phyloP scores from a whole-genome alignment of 2,797 vertebrate genomes.

The Gallinago stenura region DNA sequence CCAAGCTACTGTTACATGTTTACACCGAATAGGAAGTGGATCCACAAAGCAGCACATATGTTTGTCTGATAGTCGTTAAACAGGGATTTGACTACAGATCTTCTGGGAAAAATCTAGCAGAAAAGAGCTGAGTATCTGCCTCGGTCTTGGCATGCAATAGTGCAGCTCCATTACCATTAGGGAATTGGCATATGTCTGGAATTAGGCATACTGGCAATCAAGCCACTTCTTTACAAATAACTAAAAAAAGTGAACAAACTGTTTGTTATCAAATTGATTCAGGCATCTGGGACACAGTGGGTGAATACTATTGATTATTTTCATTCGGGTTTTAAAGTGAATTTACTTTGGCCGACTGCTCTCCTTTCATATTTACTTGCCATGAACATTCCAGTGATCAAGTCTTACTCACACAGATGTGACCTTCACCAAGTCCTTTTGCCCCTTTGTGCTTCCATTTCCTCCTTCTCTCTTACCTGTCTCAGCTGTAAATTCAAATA shows the following conservation, averaged over 20 bases:
- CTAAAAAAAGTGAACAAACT: conserved; percentile 46
- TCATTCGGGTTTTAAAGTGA: conserved; percentile 61
- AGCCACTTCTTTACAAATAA: conserved; percentile 61
- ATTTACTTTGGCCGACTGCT: conserved; percentile 54
- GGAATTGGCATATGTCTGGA: conserved; percentile 65
- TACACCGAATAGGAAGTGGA: neutral
- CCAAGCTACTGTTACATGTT: neutral
- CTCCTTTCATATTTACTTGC: conserved; percentile 61
- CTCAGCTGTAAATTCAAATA: neutral
- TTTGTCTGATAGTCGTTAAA: conserved; percentile 35
- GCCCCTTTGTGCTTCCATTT: conserved; percentile 27
- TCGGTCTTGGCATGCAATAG: conserved; percentile 44
- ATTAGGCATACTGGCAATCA: conserved; percentile 65
- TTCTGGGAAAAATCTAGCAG: conserved; percentile 55
- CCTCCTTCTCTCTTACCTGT: conserved; percentile 3
- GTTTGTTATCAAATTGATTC: conserved; percentile 68
- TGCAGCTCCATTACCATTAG: conserved; percentile 40
- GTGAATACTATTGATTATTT: conserved; percentile 59
- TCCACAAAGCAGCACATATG: conserved; percentile 16
- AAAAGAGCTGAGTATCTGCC: conserved; percentile 33
- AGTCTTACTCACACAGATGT: conserved; percentile 62
- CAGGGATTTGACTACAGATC: conserved; percentile 50
- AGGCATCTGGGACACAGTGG: conserved; percentile 52
- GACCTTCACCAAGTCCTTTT: conserved; percentile 51
- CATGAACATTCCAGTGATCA: neutral